Percentiles rank a stretch among this genome's conserved stretches.
Conservation (phyloP, 2,113 vertebrate genomes). For the Seriola quinqueradiata region DNA sequence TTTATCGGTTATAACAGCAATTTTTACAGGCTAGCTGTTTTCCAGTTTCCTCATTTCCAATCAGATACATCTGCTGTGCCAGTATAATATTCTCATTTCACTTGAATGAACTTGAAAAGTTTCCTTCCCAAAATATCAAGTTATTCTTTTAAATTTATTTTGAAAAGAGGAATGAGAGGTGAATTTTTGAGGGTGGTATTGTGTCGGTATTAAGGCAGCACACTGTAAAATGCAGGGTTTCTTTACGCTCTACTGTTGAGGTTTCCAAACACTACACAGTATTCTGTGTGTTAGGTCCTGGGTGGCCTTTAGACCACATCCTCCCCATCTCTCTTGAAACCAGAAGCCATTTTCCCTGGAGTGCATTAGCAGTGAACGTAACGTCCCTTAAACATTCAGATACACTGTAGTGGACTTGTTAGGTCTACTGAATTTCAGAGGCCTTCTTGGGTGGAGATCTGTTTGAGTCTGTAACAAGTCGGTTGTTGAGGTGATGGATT, state of each 20-base stretch:
- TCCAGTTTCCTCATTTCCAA: too few species aligned
- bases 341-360: constrained; percentile 29
- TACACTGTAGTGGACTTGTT: constrained; percentile 4
- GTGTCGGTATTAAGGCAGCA: background rate
- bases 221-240: background rate
- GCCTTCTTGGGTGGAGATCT: constrained; percentile 32
- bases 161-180: too few species aligned
- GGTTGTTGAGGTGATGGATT: constrained; percentile 61
- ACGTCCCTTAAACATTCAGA: constrained; percentile 24
- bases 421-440: constrained; percentile 34
- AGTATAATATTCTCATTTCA: too few species aligned
- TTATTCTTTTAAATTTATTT: too few species aligned
- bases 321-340: constrained; percentile 11
- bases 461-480: constrained; percentile 43
- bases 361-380: background rate
- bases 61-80: too few species aligned
- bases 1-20: too few species aligned
- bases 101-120: too few species aligned
- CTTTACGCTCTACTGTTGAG: background rate
- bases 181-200: too few species aligned
- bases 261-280: background rate
- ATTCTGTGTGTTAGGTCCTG: constrained; percentile 31
- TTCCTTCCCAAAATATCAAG: too few species aligned
- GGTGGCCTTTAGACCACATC: constrained; percentile 61
- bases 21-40: too few species aligned